These are phyloP conservation scores for Hydrozoanthus gracilis DNA, from an alignment of 92 coral and sea anemone species.

Conservation along the genomic window DNA sequence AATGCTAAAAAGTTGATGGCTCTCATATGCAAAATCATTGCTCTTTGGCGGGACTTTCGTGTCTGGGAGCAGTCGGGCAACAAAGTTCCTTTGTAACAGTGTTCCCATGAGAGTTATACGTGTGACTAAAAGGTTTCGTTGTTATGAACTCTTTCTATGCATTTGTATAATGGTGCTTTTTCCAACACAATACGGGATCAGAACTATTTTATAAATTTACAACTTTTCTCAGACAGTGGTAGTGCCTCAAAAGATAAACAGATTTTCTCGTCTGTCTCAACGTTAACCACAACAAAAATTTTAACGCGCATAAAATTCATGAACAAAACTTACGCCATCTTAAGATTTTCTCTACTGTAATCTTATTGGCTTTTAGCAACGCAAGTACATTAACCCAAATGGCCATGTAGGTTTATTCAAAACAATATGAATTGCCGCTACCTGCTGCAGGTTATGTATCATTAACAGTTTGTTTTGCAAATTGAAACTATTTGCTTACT, in stretches of 20 bases:
- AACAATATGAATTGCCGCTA: not conserved
- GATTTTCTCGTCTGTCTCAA: not conserved
- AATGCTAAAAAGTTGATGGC: slow-evolving; percentile 16
- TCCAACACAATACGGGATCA: not conserved
- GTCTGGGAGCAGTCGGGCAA: slow-evolving; percentile 8
- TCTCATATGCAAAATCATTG: slow-evolving; percentile 39
- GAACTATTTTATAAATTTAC: too few species aligned
- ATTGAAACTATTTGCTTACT: too few species aligned
- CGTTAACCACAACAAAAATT: not conserved
- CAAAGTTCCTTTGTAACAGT: not conserved
- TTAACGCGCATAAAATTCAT: not conserved
- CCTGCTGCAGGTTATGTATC: not conserved
- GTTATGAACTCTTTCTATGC: not conserved
- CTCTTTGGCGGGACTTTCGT: slow-evolving; percentile 18
- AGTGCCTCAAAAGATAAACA: too few species aligned
- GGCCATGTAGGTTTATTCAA: not conserved
- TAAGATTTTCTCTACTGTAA: not conserved
- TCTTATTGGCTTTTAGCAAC: not conserved
- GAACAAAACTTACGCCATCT: not conserved
- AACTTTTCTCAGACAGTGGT: too few species aligned
- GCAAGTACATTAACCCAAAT: not conserved
- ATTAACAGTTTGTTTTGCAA: too few species aligned
- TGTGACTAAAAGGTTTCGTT: slow-evolving; percentile 22
- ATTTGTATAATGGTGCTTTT: not conserved
- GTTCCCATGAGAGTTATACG: slow-evolving; percentile 39